These are phyloP conservation scores for Belgica antarctica DNA, from an alignment of 2,888 invertebrate genomes.

Conservation along the genomic window DNA sequence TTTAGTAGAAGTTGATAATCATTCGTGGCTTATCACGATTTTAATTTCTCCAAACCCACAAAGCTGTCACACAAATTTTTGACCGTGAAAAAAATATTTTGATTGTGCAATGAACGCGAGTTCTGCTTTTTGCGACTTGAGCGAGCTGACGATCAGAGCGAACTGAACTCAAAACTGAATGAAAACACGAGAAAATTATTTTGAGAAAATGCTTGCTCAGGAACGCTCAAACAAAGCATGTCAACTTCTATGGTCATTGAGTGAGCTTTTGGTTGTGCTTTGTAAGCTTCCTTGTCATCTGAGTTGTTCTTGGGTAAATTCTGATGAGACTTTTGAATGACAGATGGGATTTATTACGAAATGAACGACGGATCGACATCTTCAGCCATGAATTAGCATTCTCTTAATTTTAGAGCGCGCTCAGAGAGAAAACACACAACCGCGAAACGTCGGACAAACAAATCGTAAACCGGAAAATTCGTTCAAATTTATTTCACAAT, in stretches of 20 bases:
- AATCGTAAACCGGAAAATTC: not conserved
- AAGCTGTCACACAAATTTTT: not conserved
- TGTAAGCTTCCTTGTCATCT: too few species aligned
- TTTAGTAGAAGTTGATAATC: not conserved
- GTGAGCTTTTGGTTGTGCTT: too few species aligned
- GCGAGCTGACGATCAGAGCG: not conserved
- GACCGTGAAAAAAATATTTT: slow-evolving; percentile 12
- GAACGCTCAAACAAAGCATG: too few species aligned
- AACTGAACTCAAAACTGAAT: slow-evolving; percentile 9
- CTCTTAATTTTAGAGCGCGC: not conserved
- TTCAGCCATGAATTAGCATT: too few species aligned
- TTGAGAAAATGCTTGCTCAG: not conserved
- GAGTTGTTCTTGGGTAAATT: too few species aligned
- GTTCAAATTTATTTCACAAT: not conserved
- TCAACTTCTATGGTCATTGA: too few species aligned
- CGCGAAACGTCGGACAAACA: not conserved
- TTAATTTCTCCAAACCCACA: not conserved
- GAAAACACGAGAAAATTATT: slow-evolving; percentile 10
- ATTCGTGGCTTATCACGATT: slow-evolving; percentile 10
- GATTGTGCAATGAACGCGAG: not conserved
- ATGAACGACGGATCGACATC: too few species aligned
- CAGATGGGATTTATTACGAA: too few species aligned
- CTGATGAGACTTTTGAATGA: not conserved
- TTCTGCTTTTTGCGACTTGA: not conserved
- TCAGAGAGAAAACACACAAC: not conserved